Conservation (phyloP, 2,888 invertebrate genomes). For the Amphipyra tragopoginis region DNA sequence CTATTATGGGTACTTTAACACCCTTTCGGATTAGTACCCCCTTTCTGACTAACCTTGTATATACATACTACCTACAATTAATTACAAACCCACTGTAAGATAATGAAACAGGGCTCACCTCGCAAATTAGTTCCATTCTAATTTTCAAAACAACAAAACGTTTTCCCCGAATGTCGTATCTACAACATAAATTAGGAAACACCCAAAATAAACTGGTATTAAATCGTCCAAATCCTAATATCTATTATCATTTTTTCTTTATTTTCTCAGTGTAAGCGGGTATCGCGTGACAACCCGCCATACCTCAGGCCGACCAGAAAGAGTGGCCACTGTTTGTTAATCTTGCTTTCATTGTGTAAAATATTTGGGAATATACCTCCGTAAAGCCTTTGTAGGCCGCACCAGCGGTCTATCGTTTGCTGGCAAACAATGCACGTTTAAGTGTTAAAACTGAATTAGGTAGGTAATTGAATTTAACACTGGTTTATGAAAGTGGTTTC, state of each 20-base stretch:
- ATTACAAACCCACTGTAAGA: not conserved
- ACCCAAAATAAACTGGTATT: slow-evolving; percentile 53
- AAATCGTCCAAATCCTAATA: slow-evolving; percentile 61
- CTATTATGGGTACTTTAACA: too few species aligned
- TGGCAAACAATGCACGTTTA: slow-evolving; percentile 57
- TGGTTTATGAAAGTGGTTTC: slow-evolving; percentile 46
- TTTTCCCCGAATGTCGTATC: slow-evolving; percentile 51
- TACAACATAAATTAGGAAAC: slow-evolving; percentile 52
- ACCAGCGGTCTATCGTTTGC: slow-evolving; percentile 54
- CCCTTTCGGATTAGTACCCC: too few species aligned
- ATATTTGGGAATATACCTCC: slow-evolving; percentile 73
- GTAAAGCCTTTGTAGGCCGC: slow-evolving; percentile 59
- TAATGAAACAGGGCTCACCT: slow-evolving; percentile 10
- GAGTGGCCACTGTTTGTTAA: slow-evolving; percentile 85
- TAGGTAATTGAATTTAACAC: slow-evolving; percentile 60
- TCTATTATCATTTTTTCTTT: slow-evolving; percentile 59
- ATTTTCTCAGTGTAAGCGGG: slow-evolving; percentile 62
- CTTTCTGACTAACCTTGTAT: too few species aligned
- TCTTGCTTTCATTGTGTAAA: slow-evolving; percentile 84
- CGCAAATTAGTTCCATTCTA: slow-evolving; percentile 29
- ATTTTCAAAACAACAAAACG: slow-evolving; percentile 30
- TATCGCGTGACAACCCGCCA: slow-evolving; percentile 80
- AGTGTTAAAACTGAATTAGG: slow-evolving; percentile 62
- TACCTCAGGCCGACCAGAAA: slow-evolving; percentile 78
- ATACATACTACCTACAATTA: too few species aligned